Percentiles rank a stretch among this genome's conserved stretches.
phyloP scores from a whole-genome alignment of 2,888 invertebrate genomes.

The Neoitamus cyanurus region DNA sequence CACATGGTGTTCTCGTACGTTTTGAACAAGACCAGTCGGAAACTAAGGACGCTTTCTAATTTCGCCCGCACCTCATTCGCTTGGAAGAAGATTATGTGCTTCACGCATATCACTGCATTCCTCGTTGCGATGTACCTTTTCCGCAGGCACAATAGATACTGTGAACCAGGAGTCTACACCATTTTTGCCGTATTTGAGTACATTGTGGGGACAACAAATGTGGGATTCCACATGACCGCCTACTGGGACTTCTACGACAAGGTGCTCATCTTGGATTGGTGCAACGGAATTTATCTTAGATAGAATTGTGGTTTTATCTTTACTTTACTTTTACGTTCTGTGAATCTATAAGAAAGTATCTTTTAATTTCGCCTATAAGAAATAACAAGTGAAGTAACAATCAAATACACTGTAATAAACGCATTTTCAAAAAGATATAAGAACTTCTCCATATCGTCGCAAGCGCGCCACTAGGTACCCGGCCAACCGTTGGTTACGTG shows the following conservation, averaged over 20 bases:
- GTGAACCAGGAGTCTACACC: constrained; percentile 95
- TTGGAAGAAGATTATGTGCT: constrained; percentile 80
- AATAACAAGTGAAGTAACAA: too few species aligned
- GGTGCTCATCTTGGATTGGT: constrained; percentile 62
- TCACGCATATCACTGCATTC: constrained; percentile 80
- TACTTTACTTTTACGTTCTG: too few species aligned
- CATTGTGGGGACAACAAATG: constrained; percentile 90
- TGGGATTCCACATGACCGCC: constrained; percentile 91
- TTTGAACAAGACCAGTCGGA: constrained; percentile 74
- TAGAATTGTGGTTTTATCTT: too few species aligned
- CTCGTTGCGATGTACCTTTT: constrained; percentile 87
- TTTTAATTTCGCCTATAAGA: too few species aligned
- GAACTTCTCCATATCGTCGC: too few species aligned
- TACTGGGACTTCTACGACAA: constrained; percentile 81
- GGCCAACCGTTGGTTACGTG: too few species aligned
- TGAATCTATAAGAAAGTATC: too few species aligned
- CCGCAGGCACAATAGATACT: constrained; percentile 88
- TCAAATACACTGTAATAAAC: too few species aligned
- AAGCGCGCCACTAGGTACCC: too few species aligned
- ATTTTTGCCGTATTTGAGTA: constrained; percentile 93
- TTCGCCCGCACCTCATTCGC: constrained; percentile 77
- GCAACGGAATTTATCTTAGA: constrained; percentile 64
- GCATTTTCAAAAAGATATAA: too few species aligned
- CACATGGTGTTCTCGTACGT: constrained; percentile 89
- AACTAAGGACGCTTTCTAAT: constrained; percentile 67